Conservation (phyloP, 1,140 invertebrate species). For the Phymastichus coffea region DNA sequence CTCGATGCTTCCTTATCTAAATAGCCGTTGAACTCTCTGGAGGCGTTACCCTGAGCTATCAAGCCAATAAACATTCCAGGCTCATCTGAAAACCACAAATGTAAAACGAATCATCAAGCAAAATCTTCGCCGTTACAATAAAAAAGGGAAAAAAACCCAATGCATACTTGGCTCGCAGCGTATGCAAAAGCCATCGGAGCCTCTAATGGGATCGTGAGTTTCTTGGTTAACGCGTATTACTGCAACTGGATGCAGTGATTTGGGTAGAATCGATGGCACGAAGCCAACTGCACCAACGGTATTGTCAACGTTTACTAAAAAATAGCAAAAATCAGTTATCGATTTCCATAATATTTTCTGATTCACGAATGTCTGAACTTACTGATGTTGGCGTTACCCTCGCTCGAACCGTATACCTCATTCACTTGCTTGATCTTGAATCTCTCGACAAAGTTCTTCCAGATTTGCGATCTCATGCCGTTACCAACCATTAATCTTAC, state of each 20-base stretch:
- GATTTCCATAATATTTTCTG: conserved; percentile 17
- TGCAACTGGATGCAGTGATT: conserved; percentile 56
- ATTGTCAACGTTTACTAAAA: conserved; percentile 68
- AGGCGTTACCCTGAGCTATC: conserved; percentile 61
- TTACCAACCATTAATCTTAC: conserved; percentile 55
- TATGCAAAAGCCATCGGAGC: conserved; percentile 64
- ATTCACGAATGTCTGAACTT: conserved; percentile 32
- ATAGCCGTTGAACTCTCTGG: conserved; percentile 65
- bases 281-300: conserved; percentile 75
- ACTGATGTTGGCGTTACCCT: conserved; percentile 74
- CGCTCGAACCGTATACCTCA: conserved; percentile 77
- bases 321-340: conserved; percentile 10
- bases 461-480: conserved; percentile 54
- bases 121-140: not conserved
- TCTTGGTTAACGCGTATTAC: conserved; percentile 63
- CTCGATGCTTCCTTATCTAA: conserved; percentile 65
- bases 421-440: conserved; percentile 66
- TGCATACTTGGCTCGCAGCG: conserved; percentile 61
- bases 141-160: not conserved
- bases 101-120: not conserved
- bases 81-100: conserved; percentile 60
- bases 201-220: conserved; percentile 62
- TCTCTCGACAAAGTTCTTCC: conserved; percentile 57
- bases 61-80: conserved; percentile 77
- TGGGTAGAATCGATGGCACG: conserved; percentile 62